Evolutionary conservation across 2,888 invertebrate species (phyloP), one percentile per base, ranked within the genome.

Genomic region (Spodoptera littoralis): DNA sequence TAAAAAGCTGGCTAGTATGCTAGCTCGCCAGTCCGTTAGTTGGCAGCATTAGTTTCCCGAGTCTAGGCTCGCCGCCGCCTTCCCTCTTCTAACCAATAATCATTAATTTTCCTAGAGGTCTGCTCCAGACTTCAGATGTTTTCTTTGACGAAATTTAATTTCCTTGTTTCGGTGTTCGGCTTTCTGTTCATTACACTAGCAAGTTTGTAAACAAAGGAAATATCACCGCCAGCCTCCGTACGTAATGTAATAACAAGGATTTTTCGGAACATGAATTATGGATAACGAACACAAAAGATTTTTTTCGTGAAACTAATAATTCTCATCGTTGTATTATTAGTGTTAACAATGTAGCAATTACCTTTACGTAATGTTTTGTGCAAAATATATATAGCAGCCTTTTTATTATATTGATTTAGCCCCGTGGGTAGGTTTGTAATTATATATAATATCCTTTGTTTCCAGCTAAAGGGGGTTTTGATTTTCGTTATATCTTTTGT

Each of bases 51-150:
- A 67, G 73, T 80, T 78, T 65, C 50, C 47, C 56, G 60, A 70
- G 66, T 67, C 61, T 58, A 51, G 11, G 24, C 55, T 65, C 41
- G 46, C 53, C 44, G 9, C 13, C 65, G 27, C 60, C 59, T 76
- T 66, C 56, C 53, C 55, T 65, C 51, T 50, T 69, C 67, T 60
- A 56, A 71, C 76, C 77, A 82, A 83, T 84, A 81, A 80, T 79
- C 80, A 86, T 85, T 83, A 81, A 85, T 85, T 83, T 81, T 74
- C 78, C 73, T 65, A 51, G 70, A 77, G 73, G 69, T 77, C 79
- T 77, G 77, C 60, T 74, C 61, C 64, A 70, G 81, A 81, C 79
- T 82, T 75, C 45, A 71, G 67, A 73, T 75, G 71, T 73, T 80
- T 36, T 77, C 80, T 81, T 81, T 82, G 80, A 81, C 73, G 72